These are phyloP conservation scores for Diceros bicornis DNA, from an alignment of 2,797 vertebrate genomes.

Conservation along the genomic window DNA sequence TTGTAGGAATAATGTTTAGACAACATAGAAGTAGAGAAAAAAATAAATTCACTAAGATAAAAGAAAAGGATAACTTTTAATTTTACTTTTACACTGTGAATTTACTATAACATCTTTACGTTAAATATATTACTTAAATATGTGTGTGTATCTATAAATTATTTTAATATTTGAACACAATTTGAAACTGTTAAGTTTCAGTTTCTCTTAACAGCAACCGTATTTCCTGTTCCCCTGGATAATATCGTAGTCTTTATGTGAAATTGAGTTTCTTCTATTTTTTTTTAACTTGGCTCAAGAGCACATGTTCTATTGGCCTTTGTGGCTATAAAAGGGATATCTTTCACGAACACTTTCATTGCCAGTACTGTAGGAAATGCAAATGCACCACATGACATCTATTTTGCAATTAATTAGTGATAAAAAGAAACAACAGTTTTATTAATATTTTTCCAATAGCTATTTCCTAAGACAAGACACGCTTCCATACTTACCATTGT, in stretches of 20 bases:
- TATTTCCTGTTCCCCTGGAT: neutral
- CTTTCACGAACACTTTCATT: slow-evolving; percentile 68
- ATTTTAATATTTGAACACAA: slow-evolving; percentile 30
- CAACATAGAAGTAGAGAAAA: neutral
- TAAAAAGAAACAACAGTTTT: slow-evolving; percentile 73
- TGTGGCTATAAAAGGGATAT: slow-evolving; percentile 59
- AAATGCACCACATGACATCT: slow-evolving; percentile 75
- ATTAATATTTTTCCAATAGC: slow-evolving; percentile 72
- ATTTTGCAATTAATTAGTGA: slow-evolving; percentile 76
- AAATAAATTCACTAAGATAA: neutral
- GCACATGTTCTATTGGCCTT: slow-evolving; percentile 73
- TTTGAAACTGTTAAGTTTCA: slow-evolving; percentile 41
- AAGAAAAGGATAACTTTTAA: neutral
- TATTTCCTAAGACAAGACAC: slow-evolving; percentile 67
- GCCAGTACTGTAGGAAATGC: slow-evolving; percentile 70
- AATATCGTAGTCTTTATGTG: slow-evolving; percentile 58
- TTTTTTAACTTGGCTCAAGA: slow-evolving; percentile 43
- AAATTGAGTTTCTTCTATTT: slow-evolving; percentile 15
- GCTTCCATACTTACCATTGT: slow-evolving; percentile 48
- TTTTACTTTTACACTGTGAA: neutral
- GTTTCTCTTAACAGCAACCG: neutral
- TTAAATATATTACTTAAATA: neutral
- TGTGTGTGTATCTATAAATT: neutral
- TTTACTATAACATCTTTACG: neutral
- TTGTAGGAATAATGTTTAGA: neutral